These are phyloP conservation scores for Tupiocoris notatus DNA, from an alignment of 2,888 invertebrate species.

Conservation along the genomic window DNA sequence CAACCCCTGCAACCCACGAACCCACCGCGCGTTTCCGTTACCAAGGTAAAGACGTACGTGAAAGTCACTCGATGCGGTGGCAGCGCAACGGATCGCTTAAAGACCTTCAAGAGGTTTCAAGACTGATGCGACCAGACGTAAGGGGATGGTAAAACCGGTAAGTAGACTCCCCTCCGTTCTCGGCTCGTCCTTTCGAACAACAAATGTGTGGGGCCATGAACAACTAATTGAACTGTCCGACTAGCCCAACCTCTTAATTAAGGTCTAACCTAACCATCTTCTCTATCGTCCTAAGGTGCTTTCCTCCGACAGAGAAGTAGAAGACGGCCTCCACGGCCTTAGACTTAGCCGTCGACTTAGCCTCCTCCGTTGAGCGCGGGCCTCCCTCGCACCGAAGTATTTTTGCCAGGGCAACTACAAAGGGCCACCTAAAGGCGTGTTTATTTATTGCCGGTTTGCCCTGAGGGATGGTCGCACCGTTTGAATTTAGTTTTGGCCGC, in stretches of 20 bases:
- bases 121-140: slow-evolving; percentile 35
- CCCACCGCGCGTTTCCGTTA: too few relatives aligned
- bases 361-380: slow-evolving; percentile 1
- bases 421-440: slow-evolving; percentile 48
- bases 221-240: slow-evolving; percentile 47
- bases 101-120: slow-evolving; percentile 17
- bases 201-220: slow-evolving; percentile 47
- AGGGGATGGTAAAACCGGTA: slow-evolving; percentile 29
- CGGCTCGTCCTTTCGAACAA: slow-evolving; percentile 20
- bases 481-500: slow-evolving; percentile 49
- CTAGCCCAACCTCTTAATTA: slow-evolving; percentile 47
- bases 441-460: slow-evolving; percentile 50
- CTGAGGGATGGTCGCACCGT: slow-evolving; percentile 49
- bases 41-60: slow-evolving; percentile 34
- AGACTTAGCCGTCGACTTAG: background rate
- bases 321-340: background rate
- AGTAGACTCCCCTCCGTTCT: background rate
- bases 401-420: slow-evolving; percentile 47
- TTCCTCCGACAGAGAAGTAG: background rate
- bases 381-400: slow-evolving; percentile 42
- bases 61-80: slow-evolving; percentile 31
- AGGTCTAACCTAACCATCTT: slow-evolving; percentile 42
- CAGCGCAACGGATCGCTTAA: slow-evolving; percentile 25
- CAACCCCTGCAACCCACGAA: too few relatives aligned
- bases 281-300: background rate